phyloP scores from a whole-genome alignment of 2,797 vertebrate species.

The Novumbra hubbsi region DNA sequence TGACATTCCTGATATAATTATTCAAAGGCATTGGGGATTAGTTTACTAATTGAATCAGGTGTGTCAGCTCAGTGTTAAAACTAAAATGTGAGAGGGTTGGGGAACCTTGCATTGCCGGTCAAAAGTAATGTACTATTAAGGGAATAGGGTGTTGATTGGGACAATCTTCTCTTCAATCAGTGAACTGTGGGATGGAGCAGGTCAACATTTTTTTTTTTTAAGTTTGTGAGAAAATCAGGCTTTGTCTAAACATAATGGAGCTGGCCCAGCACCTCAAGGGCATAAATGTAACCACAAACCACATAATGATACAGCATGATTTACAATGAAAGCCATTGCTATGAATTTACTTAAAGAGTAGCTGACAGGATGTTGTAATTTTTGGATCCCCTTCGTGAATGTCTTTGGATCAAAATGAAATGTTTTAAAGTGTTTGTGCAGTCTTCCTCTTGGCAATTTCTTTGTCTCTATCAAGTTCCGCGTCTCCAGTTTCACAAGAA shows the following conservation, averaged over 20 bases:
- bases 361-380: slow-evolving; percentile 60
- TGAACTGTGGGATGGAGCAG: slow-evolving; percentile 24
- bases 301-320: slow-evolving; percentile 69
- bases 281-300: slow-evolving; percentile 63
- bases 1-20: no score
- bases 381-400: slow-evolving; percentile 34
- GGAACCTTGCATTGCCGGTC: no score
- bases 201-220: slow-evolving; percentile 23
- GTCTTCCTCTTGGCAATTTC: slow-evolving; percentile 65
- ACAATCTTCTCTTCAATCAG: slow-evolving; percentile 19
- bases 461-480: slow-evolving; percentile 56
- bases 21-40: no score
- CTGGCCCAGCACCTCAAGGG: slow-evolving; percentile 40
- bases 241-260: slow-evolving; percentile 60
- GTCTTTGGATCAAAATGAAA: slow-evolving; percentile 52
- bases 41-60: no score
- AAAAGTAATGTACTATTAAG: no score
- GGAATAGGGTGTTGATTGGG: not conserved
- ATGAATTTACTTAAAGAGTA: slow-evolving; percentile 67
- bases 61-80: no score
- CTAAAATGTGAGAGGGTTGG: no score
- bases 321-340: slow-evolving; percentile 54
- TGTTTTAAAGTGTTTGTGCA: slow-evolving; percentile 69
- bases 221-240: slow-evolving; percentile 59
- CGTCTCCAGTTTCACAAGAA: slow-evolving; percentile 67